Percentiles rank a stretch among this genome's conserved stretches.
These are phyloP conservation scores for Hyperoodon ampullatus DNA, from an alignment of 2,113 vertebrate species.

Conservation along the genomic window DNA sequence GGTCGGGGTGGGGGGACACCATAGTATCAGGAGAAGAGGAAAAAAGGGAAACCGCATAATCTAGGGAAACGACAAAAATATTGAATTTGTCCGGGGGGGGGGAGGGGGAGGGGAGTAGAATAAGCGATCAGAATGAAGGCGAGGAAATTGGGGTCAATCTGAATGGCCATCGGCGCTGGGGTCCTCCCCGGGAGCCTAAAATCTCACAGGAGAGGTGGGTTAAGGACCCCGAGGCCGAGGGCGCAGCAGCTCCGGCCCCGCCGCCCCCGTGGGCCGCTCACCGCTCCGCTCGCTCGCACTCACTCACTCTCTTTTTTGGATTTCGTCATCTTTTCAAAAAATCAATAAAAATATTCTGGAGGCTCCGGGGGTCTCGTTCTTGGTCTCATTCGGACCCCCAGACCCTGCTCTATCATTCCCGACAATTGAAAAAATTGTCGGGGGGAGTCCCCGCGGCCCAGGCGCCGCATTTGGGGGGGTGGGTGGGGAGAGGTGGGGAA, in stretches of 20 bases:
- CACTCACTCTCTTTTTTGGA: conserved; percentile 86
- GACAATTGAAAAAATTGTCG: conserved; percentile 89
- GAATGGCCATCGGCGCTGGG: not conserved
- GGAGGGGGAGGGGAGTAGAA: conserved; percentile 47
- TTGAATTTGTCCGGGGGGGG: not conserved
- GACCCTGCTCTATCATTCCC: conserved; percentile 87
- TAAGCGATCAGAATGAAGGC: conserved; percentile 1
- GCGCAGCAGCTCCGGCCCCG: not conserved
- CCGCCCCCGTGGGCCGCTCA: conserved; percentile 58
- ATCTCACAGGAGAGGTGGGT: not conserved
- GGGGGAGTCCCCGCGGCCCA: conserved; percentile 36
- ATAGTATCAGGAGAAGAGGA: conserved; percentile 15
- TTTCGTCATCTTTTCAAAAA: conserved; percentile 99
- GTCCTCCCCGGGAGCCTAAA: not conserved
- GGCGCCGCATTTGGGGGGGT: conserved; percentile 64
- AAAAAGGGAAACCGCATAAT: not conserved
- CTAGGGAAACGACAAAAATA: conserved; percentile 1
- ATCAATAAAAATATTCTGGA: conserved; percentile 95
- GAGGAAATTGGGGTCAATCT: conserved; percentile 9
- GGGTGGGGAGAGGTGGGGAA: conserved; percentile 72
- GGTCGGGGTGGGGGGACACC: not conserved
- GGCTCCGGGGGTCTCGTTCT: conserved; percentile 77
- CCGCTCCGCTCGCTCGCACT: conserved; percentile 63
- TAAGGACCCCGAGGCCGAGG: not conserved
- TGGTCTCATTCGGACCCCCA: conserved; percentile 81